Conservation (phyloP, 1,140 invertebrate species). For the Planococcus citri region DNA sequence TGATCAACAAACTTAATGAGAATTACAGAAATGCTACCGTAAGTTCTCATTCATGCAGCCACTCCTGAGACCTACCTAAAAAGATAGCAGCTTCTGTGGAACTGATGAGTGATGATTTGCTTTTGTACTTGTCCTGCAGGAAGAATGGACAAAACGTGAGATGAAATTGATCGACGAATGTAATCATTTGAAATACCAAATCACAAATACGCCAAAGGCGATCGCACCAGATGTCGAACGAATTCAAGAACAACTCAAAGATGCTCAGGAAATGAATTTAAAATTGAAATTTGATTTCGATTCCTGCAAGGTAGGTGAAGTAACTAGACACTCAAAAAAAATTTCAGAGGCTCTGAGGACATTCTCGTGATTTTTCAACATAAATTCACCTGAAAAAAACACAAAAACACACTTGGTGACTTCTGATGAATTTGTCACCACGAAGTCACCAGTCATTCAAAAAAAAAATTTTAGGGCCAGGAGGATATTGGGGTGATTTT, state of each 20-base stretch:
- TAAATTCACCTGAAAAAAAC: neutral
- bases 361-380: neutral
- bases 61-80: neutral
- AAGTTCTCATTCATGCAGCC: neutral
- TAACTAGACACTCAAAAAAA: too few species aligned
- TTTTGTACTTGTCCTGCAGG: neutral
- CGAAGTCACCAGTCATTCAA: too few species aligned
- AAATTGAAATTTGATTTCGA: slow-evolving; percentile 11
- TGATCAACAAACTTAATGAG: neutral
- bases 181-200: neutral
- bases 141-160: neutral
- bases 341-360: too few species aligned
- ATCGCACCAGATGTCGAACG: neutral
- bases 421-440: too few species aligned
- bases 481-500: too few species aligned
- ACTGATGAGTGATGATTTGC: neutral
- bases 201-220: neutral
- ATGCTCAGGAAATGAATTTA: slow-evolving; percentile 5
- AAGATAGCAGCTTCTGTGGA: neutral
- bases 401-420: too few species aligned
- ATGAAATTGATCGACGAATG: neutral
- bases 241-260: slow-evolving; percentile 10
- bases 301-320: neutral
- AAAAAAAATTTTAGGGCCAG: too few species aligned
- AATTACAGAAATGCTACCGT: neutral